Base-by-base conservation (phyloP, 30 jellyfish, hydroid and myxozoan genomes). In the Mastigias papua region DNA sequence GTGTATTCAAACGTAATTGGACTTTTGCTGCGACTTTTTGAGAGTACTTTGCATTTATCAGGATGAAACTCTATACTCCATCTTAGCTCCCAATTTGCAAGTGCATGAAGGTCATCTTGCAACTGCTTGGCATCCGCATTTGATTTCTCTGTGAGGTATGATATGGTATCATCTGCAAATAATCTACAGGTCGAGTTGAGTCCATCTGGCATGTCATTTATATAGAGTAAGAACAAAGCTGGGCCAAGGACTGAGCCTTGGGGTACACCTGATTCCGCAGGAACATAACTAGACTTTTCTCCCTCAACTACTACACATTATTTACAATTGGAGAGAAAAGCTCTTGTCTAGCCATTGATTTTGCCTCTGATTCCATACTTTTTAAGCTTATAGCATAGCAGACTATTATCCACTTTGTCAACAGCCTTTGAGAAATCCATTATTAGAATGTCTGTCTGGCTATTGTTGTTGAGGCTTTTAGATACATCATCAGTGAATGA, bases 21-120 rank as follows among this genome's bases (percentile, higher is more conserved):
- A 58, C 69, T 86, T 78, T 62, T 65, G 51, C 86, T 76, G 85
- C 84, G 82, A 63, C n/a, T n/a, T n/a, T n/a, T n/a, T n/a, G n/a
- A n/a, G n/a, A n/a, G n/a, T n/a, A n/a, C n/a, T n/a, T n/a, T n/a
- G n/a, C n/a, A n/a, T 63, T 89, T 89, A 57, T 78, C 97, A 25
- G 92, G 83, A 69, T 78, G 89, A 63, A 89, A 76, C 83, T 89
- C 83, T 93, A 89, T 89, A 49, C 76, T 51, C 97, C 97, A 89
- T 76, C 60, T 89, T 64, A 68, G 84, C 89, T 89, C 93, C 92
- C 82, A 80, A 51, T 23, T 62, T 42, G 83, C 90, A 37, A 86
- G 95, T 76, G 76, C 67, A 9, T 75, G 82, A 26, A 85, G 94
- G 82, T 85, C 90, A 51, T 63, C 64, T 69, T 87, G 91, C 34